Evolutionary conservation across 2,797 vertebrate genomes (phyloP), one percentile per base, ranked within the genome.

Genomic region (Xiphorhynchus erythropygius): DNA sequence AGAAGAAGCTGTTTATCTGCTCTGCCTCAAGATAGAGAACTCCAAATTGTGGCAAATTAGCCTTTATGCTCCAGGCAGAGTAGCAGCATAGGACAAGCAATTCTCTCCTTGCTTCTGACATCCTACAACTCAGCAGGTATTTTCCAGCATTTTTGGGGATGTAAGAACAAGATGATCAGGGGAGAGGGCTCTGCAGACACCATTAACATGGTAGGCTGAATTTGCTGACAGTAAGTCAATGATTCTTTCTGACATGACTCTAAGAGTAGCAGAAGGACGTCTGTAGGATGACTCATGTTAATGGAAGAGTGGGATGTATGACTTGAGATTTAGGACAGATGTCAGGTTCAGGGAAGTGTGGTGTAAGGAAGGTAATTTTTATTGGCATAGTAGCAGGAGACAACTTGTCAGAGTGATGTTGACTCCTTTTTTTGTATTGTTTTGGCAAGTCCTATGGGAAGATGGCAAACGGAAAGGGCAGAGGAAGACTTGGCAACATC

Each of bases 191-290:
- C 71, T 87, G 77, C 89, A 96, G 96, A 93, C 33, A 80, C 93
- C 87, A 93, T 96, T 97, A 95, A 87, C 65, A 85, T 93, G 87
- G 96, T 88, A 84, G 75, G 93, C 56, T 93, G 93, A 94, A 52
- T 64, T 42, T 94, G 75, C 86, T 96, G 96, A 97, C 96, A 95
- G 53, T 94, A 96, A 97, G 96, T 97, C 96, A 95, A 95, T 97
- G 97, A 97, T 97, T 96, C 84, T 87, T 96, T 93, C 84, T 93
- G 95, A 89, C 74, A 63, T 41, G 84, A 50, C 65, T 94, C 60
- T 79, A 85, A 88, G 91, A 91, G 68, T 53, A 92, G 75, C 88
- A 90, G 88, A 94, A 96, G 93, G 81, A 84, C 18, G 10, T 93
- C 71, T 93, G 83, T 93, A 52, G 91, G 92, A 84, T 91, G 89